Conservation (phyloP, 2,797 vertebrate species). For the Mormyrops attenuatus region DNA sequence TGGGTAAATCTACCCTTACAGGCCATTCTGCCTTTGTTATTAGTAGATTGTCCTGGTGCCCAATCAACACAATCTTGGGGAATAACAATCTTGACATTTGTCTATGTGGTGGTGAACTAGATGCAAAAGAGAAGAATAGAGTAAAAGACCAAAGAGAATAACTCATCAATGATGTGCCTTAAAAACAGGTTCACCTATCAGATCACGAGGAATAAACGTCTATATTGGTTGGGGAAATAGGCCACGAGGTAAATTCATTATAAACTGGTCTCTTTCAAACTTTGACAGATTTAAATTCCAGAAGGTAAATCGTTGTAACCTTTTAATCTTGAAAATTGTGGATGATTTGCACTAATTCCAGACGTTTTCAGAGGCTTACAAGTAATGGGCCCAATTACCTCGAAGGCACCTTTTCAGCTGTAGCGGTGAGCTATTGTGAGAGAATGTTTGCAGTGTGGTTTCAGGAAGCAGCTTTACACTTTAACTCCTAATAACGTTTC, state of each 20-base stretch:
- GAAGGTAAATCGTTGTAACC: background rate
- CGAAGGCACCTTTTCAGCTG: background rate
- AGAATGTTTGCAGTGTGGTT: background rate
- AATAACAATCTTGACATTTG: background rate
- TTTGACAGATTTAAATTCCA: background rate
- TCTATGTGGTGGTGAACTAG: background rate
- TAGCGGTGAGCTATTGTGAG: background rate
- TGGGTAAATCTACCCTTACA: background rate
- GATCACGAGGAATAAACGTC: background rate
- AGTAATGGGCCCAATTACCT: background rate
- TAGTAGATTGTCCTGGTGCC: background rate
- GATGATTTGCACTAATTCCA: background rate
- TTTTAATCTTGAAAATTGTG: background rate
- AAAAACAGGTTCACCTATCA: background rate
- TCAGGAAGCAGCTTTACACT: background rate
- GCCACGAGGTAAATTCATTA: background rate
- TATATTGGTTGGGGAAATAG: background rate
- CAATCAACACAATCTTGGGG: background rate
- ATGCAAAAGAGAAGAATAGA: background rate
- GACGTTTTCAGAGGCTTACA: background rate
- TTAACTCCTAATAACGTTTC: background rate
- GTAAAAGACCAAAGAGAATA: background rate
- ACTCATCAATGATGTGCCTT: background rate
- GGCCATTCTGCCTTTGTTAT: background rate
- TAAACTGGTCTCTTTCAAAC: background rate